phyloP scores from a whole-genome alignment of 2,888 invertebrate species.

The Dyspetes luteomarginatus region DNA sequence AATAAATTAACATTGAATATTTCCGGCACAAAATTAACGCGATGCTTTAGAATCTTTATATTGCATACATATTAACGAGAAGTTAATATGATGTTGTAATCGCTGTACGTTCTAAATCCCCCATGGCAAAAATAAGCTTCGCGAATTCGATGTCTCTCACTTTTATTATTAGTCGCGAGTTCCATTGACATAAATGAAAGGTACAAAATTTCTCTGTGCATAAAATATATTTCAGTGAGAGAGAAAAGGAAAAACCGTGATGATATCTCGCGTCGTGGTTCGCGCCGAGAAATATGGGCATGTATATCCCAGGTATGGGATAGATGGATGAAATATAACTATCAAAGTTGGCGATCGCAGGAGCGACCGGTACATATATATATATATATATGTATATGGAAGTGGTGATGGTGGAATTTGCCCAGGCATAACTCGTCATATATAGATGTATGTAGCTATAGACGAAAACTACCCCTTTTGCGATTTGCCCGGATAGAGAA shows the following conservation, averaged over 20 bases:
- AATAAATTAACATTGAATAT: neutral
- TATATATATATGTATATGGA: neutral
- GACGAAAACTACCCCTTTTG: conserved; percentile 45
- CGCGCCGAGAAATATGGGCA: neutral
- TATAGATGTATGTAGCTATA: neutral
- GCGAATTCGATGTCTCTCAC: neutral
- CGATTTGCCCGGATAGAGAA: conserved; percentile 52
- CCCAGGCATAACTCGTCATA: conserved; percentile 54
- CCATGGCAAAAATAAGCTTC: too few relatives aligned
- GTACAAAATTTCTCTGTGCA: neutral
- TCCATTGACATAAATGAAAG: conserved; percentile 4
- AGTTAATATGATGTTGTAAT: neutral
- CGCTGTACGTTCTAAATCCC: neutral
- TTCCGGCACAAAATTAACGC: neutral
- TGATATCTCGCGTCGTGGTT: conserved; percentile 19
- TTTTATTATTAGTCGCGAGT: conserved; percentile 33
- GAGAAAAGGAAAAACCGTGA: conserved; percentile 71
- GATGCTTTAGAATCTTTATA: neutral
- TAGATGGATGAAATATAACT: conserved; percentile 82
- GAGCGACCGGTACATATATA: neutral
- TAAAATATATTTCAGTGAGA: neutral
- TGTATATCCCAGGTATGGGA: conserved; percentile 68
- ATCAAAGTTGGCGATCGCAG: conserved; percentile 82
- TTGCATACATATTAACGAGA: neutral
- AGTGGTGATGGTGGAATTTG: conserved; percentile 25